A percentile compares a stretch with the other conserved stretches of the same genome.
These are phyloP conservation scores for Dasyornis broadbenti DNA, from an alignment of 2,113 vertebrate species.

Conservation along the genomic window DNA sequence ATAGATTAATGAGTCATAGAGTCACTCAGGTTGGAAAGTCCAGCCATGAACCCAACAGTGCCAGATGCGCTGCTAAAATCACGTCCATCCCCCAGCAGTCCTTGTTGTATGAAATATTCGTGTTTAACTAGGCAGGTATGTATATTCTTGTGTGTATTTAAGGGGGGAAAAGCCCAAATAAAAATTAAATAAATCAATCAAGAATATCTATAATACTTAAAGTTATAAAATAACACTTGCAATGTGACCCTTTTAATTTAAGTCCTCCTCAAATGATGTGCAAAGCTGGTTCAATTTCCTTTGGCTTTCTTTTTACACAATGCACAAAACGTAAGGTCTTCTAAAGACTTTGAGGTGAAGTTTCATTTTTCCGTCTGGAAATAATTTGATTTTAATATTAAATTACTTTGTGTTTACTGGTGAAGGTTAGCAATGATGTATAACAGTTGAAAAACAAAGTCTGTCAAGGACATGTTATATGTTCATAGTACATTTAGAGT, in stretches of 20 bases:
- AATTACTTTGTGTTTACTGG: neutral
- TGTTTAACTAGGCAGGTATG: neutral
- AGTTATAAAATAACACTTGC: neutral
- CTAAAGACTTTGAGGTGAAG: neutral
- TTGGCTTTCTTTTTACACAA: neutral
- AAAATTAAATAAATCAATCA: neutral
- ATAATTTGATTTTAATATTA: neutral
- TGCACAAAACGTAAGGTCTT: fast-evolving
- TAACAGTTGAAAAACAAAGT: neutral
- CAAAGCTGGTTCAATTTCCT: neutral
- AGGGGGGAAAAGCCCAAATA: fast-evolving
- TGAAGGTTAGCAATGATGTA: neutral
- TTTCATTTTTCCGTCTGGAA: neutral
- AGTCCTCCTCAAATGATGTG: neutral
- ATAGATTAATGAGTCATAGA: neutral
- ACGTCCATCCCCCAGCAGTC: neutral
- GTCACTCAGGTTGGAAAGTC: neutral
- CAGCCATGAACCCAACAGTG: neutral
- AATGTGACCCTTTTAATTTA: neutral
- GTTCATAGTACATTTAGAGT: neutral
- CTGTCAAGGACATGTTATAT: neutral
- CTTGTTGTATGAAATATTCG: neutral
- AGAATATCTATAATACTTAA: neutral
- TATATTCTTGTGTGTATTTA: neutral
- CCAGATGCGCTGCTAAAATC: neutral